Evolutionary conservation across 1,140 invertebrate genomes (phyloP), one percentile per base, ranked within the genome.

Genomic region (Listronotus bonariensis): DNA sequence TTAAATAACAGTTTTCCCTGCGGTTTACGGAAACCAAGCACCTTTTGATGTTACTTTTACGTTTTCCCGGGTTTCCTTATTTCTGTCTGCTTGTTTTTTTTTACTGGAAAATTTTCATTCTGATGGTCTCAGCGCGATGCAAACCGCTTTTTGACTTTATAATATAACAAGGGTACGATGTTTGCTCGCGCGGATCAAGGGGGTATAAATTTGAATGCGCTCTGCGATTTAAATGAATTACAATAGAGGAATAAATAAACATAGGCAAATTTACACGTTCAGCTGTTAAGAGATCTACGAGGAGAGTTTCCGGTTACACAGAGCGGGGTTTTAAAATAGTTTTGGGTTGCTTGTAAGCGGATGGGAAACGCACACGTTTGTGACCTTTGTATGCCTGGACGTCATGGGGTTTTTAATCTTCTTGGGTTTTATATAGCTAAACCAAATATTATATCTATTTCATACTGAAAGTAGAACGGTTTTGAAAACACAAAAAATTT

Each of bases 191-290:
- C 68, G 65, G 69, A 69, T 69, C 68, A 48, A 48, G 51, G 62
- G 68, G 68, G 55, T 65, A 72, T 72, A 68, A 72, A 72, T 72
- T 72, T 69, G 67, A 72, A 72, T 72, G 59, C 67, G 58, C 32
- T 49, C 56, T 18, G 18, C 65, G 68, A 65, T 71, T 66, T 71
- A 71, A 40, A 68, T 63, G 67, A 66, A 64, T 69, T 65, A 72
- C 68, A 72, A 72, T 72, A 68, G 68, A 67, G 55, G 68, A 72
- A 72, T 69, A 69, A 69, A 72, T 72, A 72, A 72, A 72, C 65
- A 72, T 69, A 67, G 68, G 65, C 70, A 72, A 72, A 72, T 72
- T 72, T 72, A 72, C 70, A 72, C 70, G 58, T 72, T 72, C 70
- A 72, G 70, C 70, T 72, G 70, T 69, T 65, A 65, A 46, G 55